Conservation (phyloP, 2,113 vertebrate genomes). For the Phyllopteryx taeniolatus region DNA sequence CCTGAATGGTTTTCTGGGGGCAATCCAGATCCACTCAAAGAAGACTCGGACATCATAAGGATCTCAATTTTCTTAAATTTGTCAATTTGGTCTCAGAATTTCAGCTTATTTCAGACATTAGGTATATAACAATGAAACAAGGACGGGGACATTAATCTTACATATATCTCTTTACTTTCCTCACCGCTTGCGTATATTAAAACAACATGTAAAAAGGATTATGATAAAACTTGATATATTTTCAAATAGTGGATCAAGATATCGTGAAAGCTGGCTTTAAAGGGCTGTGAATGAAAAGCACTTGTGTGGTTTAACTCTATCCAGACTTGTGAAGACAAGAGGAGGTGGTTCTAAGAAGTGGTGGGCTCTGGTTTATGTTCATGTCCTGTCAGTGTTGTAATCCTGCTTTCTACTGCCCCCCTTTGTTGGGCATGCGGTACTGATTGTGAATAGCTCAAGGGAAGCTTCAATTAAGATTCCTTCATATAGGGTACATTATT, state of each 20-base stretch:
- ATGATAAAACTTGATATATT: conserved; percentile 59
- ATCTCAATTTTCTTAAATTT: conserved; percentile 44
- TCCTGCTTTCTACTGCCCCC: conserved; percentile 60
- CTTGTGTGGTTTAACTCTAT: conserved; percentile 68
- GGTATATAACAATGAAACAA: conserved; percentile 7
- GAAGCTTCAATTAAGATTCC: not conserved
- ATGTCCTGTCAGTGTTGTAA: conserved; percentile 39
- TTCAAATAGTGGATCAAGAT: conserved; percentile 66
- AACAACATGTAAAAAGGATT: conserved; percentile 58
- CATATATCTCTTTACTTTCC: conserved; percentile 47
- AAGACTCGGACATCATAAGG: conserved; percentile 36
- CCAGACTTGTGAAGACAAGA: conserved; percentile 61
- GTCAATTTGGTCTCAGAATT: conserved; percentile 32
- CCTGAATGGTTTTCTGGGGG: conserved; percentile 37
- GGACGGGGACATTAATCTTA: conserved; percentile 40
- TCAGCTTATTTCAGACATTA: conserved; percentile 50
- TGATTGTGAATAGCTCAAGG: conserved; percentile 28
- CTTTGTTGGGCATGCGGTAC: conserved; percentile 43
- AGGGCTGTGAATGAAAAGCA: conserved; percentile 64
- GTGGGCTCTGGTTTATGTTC: conserved; percentile 56
- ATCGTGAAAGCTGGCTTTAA: conserved; percentile 53
- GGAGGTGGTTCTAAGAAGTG: conserved; percentile 53
- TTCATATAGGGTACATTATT: not conserved
- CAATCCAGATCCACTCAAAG: conserved; percentile 46
- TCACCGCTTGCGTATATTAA: conserved; percentile 51